A percentile compares a stretch with the other conserved stretches of the same genome.
These are phyloP conservation scores for Synergus itoensis DNA, from an alignment of 2,888 invertebrate species.

Conservation along the genomic window DNA sequence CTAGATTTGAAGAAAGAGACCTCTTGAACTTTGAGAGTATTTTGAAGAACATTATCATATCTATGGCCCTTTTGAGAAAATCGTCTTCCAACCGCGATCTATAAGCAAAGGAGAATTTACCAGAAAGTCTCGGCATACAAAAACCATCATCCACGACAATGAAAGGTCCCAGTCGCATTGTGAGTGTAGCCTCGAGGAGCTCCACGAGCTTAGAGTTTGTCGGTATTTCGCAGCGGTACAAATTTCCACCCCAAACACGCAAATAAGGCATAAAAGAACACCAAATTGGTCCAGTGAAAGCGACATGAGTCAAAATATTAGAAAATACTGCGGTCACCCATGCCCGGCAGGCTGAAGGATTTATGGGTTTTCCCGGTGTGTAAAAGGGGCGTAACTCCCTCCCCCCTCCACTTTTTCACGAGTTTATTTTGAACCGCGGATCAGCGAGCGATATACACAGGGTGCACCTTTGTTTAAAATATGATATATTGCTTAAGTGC, in stretches of 20 bases:
- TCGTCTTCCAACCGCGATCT: neutral
- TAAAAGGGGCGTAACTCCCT: constrained; percentile 64
- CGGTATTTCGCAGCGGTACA: constrained; percentile 61
- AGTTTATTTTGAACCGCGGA: constrained; percentile 65
- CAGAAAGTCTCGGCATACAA: neutral
- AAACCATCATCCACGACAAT: constrained; percentile 2
- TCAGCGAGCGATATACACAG: constrained; percentile 61
- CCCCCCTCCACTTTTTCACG: constrained; percentile 51
- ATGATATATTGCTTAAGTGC: constrained; percentile 77
- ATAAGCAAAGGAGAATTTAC: neutral
- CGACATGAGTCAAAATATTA: constrained; percentile 77
- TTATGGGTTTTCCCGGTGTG: constrained; percentile 71
- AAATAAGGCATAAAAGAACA: constrained; percentile 74
- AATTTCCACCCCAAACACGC: constrained; percentile 74
- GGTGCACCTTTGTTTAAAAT: constrained; percentile 75
- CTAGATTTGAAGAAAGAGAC: neutral
- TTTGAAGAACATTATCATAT: constrained; percentile 7
- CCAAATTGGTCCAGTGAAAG: constrained; percentile 76
- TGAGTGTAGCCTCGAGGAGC: constrained; percentile 25
- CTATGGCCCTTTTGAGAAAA: neutral
- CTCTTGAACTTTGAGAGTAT: neutral
- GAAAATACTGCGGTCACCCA: constrained; percentile 70
- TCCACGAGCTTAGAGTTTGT: constrained; percentile 41
- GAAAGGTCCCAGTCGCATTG: constrained; percentile 9
- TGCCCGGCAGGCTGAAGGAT: constrained; percentile 71